Percentiles rank a stretch among this genome's conserved stretches.
Evolutionary conservation across 2,797 vertebrate species (phyloP).

Genomic region (Pachyuromys duprasi): DNA sequence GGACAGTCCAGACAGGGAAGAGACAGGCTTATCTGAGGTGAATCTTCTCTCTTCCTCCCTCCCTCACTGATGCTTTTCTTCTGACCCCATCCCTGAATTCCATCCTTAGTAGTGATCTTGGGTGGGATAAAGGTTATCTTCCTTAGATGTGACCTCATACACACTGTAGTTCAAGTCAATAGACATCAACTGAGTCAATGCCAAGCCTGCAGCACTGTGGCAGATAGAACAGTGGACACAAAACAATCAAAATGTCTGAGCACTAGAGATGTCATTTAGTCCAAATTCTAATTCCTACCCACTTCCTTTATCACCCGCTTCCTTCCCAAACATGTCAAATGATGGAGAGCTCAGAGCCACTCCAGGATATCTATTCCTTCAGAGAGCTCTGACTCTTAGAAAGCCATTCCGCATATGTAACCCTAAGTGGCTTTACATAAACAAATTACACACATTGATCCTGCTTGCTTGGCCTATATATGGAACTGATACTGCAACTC

Average conservation of each 20-base stretch:
- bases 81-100: background rate
- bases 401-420: background rate
- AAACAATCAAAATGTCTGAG: background rate
- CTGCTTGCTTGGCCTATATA: background rate
- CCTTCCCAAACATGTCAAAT: background rate
- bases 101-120: background rate
- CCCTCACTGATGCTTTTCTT: background rate
- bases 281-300: background rate
- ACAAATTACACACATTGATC: conserved; percentile 19
- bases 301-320: background rate
- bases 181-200: background rate
- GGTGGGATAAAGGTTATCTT: background rate
- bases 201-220: background rate
- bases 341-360: background rate
- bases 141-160: background rate
- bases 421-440: background rate
- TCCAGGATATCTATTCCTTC: background rate
- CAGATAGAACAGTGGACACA: background rate
- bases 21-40: background rate
- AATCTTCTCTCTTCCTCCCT: background rate
- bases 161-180: background rate
- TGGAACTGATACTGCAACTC: background rate
- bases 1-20: background rate
- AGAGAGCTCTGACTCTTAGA: background rate
- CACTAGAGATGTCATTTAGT: background rate